These are phyloP conservation scores for Beaufortia kweichowensis DNA, from an alignment of 2,113 vertebrate genomes.

Conservation along the genomic window DNA sequence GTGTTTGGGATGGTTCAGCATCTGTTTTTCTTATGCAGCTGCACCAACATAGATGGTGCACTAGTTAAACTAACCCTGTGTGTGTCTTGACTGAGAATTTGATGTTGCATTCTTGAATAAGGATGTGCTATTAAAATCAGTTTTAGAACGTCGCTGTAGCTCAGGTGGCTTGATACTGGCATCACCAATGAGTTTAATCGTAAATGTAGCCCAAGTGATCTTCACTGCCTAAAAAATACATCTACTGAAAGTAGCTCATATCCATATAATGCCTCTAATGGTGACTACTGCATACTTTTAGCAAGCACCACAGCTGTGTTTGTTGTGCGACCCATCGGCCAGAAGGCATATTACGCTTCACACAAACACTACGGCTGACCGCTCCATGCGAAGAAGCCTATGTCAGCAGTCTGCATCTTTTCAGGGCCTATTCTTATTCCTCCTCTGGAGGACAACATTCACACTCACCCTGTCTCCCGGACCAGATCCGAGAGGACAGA, in stretches of 20 bases:
- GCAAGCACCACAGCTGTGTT: slow-evolving; percentile 24
- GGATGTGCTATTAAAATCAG: too few relatives aligned
- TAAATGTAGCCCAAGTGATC: too few relatives aligned
- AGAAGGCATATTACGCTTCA: slow-evolving; percentile 48
- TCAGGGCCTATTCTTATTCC: slow-evolving; percentile 28
- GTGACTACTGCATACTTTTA: slow-evolving; percentile 12
- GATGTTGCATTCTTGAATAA: too few relatives aligned
- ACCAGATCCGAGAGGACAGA: slow-evolving; percentile 54
- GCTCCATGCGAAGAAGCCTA: slow-evolving; percentile 43
- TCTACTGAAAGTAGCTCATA: neutral
- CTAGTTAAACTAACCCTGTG: slow-evolving; percentile 57
- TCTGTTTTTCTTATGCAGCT: slow-evolving; percentile 73
- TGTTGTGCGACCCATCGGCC: slow-evolving; percentile 43
- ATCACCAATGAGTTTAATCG: too few relatives aligned
- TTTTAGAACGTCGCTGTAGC: too few relatives aligned
- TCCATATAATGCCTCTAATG: neutral
- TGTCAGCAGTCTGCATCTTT: slow-evolving; percentile 52
- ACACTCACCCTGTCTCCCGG: slow-evolving; percentile 41
- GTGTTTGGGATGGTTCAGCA: slow-evolving; percentile 67
- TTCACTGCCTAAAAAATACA: neutral
- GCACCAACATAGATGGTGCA: slow-evolving; percentile 66
- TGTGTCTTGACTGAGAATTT: neutral
- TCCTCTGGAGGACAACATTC: slow-evolving; percentile 42
- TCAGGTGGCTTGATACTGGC: too few relatives aligned
- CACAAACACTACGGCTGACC: slow-evolving; percentile 46